A percentile compares a stretch with the other conserved stretches of the same genome.
phyloP scores from a whole-genome alignment of 2,113 vertebrate species.

The Ammodytes marinus region DNA sequence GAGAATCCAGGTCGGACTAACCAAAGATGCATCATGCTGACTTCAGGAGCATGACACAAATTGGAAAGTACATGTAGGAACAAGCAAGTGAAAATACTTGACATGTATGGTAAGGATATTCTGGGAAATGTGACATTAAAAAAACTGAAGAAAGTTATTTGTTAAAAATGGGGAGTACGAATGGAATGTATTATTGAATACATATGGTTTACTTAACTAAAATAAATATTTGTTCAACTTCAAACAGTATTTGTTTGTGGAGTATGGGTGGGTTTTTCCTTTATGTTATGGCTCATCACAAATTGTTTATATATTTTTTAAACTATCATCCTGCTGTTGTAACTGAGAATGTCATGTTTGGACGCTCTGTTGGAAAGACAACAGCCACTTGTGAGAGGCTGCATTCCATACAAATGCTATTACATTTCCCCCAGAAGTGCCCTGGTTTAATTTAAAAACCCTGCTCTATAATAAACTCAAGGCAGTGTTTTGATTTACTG shows the following conservation, averaged over 20 bases:
- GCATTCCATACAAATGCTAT: slow-evolving; percentile 50
- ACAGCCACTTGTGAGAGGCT: slow-evolving; percentile 17
- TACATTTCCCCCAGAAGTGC: slow-evolving; percentile 33
- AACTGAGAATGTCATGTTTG: slow-evolving; percentile 9
- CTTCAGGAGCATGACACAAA: background rate
- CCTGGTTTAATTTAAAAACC: slow-evolving; percentile 40
- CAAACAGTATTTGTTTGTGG: background rate
- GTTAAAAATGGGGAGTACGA: background rate
- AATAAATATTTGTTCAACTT: background rate
- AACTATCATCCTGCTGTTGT: slow-evolving; percentile 1
- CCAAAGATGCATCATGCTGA: background rate
- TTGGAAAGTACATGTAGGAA: background rate
- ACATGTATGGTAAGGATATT: background rate
- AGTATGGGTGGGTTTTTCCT: background rate
- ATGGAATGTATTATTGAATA: background rate
- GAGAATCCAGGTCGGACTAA: background rate
- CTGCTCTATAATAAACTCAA: slow-evolving; percentile 20
- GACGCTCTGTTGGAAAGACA: slow-evolving; percentile 14
- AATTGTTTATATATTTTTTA: background rate
- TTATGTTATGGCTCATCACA: slow-evolving; percentile 15
- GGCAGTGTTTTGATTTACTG: background rate
- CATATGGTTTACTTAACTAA: background rate
- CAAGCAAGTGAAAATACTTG: too few relatives aligned
- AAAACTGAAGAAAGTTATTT: background rate
- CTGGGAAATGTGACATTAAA: background rate